phyloP scores from a whole-genome alignment of 2,797 vertebrate species.

The Hylomyscus alleni region DNA sequence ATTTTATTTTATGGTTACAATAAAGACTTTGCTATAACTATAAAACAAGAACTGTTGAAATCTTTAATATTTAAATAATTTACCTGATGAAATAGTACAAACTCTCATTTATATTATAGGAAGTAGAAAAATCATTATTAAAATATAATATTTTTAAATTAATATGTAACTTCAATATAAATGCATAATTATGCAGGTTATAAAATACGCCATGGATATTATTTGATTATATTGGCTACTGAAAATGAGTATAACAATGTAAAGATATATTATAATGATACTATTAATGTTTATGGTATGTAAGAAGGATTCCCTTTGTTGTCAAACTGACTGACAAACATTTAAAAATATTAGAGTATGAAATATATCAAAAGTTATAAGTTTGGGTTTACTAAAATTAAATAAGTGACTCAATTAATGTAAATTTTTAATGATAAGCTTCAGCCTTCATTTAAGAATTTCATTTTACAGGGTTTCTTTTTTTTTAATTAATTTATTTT shows the following conservation, averaged over 20 bases:
- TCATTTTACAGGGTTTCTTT: constrained; percentile 3
- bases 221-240: not conserved
- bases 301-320: not conserved
- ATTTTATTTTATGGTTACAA: constrained; percentile 19
- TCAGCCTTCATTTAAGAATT: not conserved
- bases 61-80: constrained; percentile 1
- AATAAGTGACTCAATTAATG: constrained; percentile 14
- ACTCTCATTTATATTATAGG: not conserved
- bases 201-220: not conserved
- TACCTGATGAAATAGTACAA: not conserved
- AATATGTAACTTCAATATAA: not conserved
- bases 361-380: not conserved
- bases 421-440: not conserved
- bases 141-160: not conserved
- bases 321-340: constrained; percentile 9
- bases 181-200: not conserved
- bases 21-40: constrained; percentile 6
- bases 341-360: not conserved
- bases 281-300: not conserved
- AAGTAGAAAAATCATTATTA: not conserved
- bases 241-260: not conserved
- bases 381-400: not conserved
- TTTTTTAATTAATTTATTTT: too few relatives aligned
- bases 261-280: not conserved
- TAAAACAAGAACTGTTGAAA: not conserved